A percentile compares a stretch with the other conserved stretches of the same genome.
phyloP scores from a whole-genome alignment of 2,888 invertebrate genomes.

The Sympetrum striolatum region DNA sequence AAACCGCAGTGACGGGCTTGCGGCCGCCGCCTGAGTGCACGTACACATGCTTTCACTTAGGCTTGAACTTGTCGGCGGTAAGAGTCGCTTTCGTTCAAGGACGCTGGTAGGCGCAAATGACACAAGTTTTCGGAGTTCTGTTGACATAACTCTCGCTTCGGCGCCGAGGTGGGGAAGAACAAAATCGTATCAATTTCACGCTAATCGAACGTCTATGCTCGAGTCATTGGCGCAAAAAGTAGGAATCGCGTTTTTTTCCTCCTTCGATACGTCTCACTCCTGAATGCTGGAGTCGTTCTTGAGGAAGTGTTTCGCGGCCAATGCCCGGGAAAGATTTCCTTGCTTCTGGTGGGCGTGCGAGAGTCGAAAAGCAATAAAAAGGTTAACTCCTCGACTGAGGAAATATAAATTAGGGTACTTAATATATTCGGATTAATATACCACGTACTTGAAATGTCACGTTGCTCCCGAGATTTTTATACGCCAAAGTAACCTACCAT shows the following conservation, averaged over 20 bases:
- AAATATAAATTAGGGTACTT: no score
- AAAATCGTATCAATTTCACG: background rate
- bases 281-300: background rate
- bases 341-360: no score
- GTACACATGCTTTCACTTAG: background rate
- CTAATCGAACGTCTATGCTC: background rate
- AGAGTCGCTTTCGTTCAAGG: background rate
- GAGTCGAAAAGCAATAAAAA: no score
- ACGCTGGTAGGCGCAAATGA: background rate
- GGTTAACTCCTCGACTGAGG: no score
- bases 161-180: background rate
- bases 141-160: background rate
- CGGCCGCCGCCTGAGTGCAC: background rate
- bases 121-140: background rate
- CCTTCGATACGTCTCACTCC: background rate
- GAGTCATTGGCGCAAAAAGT: background rate
- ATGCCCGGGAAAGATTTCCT: no score
- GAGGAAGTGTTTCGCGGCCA: background rate
- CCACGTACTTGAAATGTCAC: no score
- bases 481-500: no score
- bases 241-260: background rate
- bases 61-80: background rate
- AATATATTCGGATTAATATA: no score
- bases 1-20: background rate
- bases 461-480: no score